phyloP scores from a whole-genome alignment of 2,113 vertebrate genomes.

The Stegostoma tigrinum region DNA sequence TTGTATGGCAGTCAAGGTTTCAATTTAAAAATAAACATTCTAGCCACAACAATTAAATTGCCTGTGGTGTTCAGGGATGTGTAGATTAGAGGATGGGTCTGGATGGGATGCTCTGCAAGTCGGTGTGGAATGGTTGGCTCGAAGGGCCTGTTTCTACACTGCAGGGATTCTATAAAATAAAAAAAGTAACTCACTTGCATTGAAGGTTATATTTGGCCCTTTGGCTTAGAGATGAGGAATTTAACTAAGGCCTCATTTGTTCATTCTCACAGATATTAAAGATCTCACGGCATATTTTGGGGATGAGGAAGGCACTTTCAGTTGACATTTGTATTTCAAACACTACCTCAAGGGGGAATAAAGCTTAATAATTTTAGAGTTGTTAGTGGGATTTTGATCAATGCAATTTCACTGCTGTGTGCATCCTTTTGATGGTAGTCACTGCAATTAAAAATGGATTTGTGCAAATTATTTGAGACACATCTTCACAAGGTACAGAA shows the following conservation, averaged over 20 bases:
- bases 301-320: background rate
- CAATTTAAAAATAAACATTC: background rate
- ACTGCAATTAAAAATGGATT: background rate
- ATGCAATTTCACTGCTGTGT: background rate
- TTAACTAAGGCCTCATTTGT: background rate
- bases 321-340: background rate
- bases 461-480: background rate
- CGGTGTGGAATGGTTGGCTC: no score
- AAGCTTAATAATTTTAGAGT: background rate
- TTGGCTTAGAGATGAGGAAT: background rate
- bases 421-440: background rate
- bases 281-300: background rate
- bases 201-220: background rate
- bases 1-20: no score
- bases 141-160: no score
- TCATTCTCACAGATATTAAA: background rate
- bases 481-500: no score
- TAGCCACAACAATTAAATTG: background rate
- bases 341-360: background rate
- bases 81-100: no score
- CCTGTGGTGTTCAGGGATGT: no score
- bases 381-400: background rate
- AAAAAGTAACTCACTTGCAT: background rate
- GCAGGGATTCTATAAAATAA: no score
- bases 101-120: no score